These are phyloP conservation scores for Bubo scandiacus DNA, from an alignment of 2,113 vertebrate species.

Conservation along the genomic window DNA sequence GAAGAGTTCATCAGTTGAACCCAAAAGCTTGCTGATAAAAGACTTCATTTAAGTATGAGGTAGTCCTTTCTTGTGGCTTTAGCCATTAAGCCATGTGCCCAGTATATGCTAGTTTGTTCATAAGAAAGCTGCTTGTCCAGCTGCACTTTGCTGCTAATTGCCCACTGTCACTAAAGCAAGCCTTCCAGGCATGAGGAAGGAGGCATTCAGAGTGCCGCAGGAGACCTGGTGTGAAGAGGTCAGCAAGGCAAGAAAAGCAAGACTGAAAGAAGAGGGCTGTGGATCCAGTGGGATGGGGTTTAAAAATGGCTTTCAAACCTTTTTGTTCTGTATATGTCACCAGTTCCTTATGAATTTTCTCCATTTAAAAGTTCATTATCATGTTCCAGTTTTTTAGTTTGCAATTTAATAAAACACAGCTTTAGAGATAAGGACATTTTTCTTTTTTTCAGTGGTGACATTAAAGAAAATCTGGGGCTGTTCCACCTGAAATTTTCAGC, in stretches of 20 bases:
- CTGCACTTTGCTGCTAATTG: background rate
- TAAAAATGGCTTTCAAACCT: background rate
- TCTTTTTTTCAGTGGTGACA: background rate
- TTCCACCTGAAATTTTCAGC: background rate
- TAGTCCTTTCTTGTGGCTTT: background rate
- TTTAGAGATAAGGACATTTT: background rate
- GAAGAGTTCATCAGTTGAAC: background rate
- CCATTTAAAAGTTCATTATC: background rate
- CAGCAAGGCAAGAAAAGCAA: background rate
- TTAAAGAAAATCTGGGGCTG: background rate
- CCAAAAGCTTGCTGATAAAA: slow-evolving; percentile 6
- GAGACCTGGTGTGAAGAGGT: background rate
- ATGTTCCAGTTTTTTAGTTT: background rate
- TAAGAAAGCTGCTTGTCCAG: background rate
- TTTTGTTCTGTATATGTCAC: background rate
- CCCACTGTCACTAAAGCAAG: background rate
- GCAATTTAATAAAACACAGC: background rate
- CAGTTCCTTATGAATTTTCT: background rate
- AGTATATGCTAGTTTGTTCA: background rate
- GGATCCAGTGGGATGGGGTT: background rate
- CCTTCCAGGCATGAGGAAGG: background rate
- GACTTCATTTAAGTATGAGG: background rate
- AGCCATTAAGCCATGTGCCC: background rate
- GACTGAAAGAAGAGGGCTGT: background rate
- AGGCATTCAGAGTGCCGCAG: background rate